Evolutionary conservation across 1,140 invertebrate genomes (phyloP).

Genomic region (Euborellia annulipes): DNA sequence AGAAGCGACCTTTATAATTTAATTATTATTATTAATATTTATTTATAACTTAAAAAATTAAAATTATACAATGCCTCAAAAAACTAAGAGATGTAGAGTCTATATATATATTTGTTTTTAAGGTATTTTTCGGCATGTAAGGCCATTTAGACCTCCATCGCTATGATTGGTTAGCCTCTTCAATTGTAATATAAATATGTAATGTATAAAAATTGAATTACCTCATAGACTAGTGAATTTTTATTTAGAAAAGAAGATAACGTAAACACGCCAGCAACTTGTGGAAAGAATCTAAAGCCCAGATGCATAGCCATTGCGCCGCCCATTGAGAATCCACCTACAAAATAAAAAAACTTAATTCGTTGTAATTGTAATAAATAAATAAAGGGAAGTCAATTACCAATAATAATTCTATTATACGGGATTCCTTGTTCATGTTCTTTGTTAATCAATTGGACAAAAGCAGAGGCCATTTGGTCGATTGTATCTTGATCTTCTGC

Average conservation of each 20-base stretch:
- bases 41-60: too few relatives aligned
- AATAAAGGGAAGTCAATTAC: conserved; percentile 20
- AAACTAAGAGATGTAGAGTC: too few relatives aligned
- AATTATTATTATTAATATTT: too few relatives aligned
- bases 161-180: conserved; percentile 1
- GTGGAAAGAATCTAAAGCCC: conserved; percentile 39
- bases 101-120: too few relatives aligned
- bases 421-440: conserved; percentile 46
- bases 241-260: conserved; percentile 56
- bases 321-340: conserved; percentile 63
- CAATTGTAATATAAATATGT: background rate
- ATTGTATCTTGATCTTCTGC: conserved; percentile 42
- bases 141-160: too few relatives aligned
- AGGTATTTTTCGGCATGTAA: too few relatives aligned
- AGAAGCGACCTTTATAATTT: too few relatives aligned
- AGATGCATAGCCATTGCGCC: conserved; percentile 49
- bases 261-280: conserved; percentile 47
- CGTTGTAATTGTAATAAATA: background rate
- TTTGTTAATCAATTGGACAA: conserved; percentile 40
- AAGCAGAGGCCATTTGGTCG: conserved; percentile 33
- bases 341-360: conserved; percentile 16
- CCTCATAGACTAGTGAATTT: conserved; percentile 43
- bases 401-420: conserved; percentile 43
- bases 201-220: too few relatives aligned
- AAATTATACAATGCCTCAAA: too few relatives aligned